Conservation (phyloP, 2,888 invertebrate species). For the Agrochola lychnidis region DNA sequence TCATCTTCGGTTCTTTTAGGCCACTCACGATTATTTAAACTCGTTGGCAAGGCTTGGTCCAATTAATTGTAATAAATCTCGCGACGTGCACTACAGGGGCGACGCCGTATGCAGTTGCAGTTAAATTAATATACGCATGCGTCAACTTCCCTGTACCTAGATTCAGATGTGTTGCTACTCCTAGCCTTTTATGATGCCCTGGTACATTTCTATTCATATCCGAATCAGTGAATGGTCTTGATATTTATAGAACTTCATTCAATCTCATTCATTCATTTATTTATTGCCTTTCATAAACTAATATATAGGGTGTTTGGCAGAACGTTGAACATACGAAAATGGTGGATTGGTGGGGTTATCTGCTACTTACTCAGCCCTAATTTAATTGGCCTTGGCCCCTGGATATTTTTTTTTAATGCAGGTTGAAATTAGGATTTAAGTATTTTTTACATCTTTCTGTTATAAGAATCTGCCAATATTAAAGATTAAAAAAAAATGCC, state of each 20-base stretch:
- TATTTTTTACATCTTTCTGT: no score
- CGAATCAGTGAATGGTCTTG: background rate
- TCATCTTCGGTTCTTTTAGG: background rate
- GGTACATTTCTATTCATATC: constrained; percentile 16
- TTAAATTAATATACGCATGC: constrained; percentile 41
- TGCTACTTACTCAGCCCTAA: no score
- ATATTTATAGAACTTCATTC: background rate
- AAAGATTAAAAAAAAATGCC: no score
- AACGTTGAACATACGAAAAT: no score
- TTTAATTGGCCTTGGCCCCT: no score
- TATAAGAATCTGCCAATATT: no score
- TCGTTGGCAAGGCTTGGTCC: background rate
- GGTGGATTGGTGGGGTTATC: no score
- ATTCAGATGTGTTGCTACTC: background rate
- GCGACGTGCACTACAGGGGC: background rate
- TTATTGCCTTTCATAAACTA: no score
- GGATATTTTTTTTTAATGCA: no score
- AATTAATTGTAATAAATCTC: constrained; percentile 1
- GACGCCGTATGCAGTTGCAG: constrained; percentile 42
- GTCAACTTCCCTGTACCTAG: constrained; percentile 19
- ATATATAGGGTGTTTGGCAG: no score
- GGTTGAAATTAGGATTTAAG: no score
- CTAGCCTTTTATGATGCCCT: constrained; percentile 18
- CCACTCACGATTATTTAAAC: background rate
- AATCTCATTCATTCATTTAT: background rate